Percentiles rank a stretch among this genome's conserved stretches.
Evolutionary conservation across 1,140 invertebrate genomes (phyloP).

Genomic region (Mercenaria mercenaria): DNA sequence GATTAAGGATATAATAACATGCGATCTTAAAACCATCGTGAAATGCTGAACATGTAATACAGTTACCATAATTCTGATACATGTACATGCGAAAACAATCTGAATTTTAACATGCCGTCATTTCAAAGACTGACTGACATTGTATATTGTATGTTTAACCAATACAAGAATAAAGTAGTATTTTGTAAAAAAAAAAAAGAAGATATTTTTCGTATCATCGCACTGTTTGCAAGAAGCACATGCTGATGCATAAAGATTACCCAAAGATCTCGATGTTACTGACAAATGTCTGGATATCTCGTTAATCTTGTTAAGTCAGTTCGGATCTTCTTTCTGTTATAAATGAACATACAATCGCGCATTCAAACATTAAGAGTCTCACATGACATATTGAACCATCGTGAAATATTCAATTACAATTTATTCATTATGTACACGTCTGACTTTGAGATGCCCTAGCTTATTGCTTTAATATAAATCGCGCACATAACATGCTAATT

Average conservation of each 20-base stretch:
- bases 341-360: background rate
- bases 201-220: too few relatives aligned
- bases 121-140: too few relatives aligned
- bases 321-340: background rate
- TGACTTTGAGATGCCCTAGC: background rate
- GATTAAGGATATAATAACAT: too few relatives aligned
- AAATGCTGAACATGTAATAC: too few relatives aligned
- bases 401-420: constrained; percentile 20
- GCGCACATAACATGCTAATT: constrained; percentile 40
- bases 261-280: background rate
- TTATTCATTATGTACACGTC: constrained; percentile 22
- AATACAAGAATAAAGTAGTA: too few relatives aligned
- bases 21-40: too few relatives aligned
- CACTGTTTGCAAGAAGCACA: too few relatives aligned
- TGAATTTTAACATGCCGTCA: too few relatives aligned
- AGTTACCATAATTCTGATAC: too few relatives aligned
- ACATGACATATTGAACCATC: background rate
- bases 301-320: background rate
- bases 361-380: background rate
- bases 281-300: background rate
- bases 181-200: too few relatives aligned
- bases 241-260: background rate
- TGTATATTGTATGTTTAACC: too few relatives aligned
- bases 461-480: constrained; percentile 32
- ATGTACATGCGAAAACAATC: too few relatives aligned